Percentiles rank a stretch among this genome's conserved stretches.
phyloP scores from a whole-genome alignment of 1,140 invertebrate genomes.

The Macrobrachium nipponense region DNA sequence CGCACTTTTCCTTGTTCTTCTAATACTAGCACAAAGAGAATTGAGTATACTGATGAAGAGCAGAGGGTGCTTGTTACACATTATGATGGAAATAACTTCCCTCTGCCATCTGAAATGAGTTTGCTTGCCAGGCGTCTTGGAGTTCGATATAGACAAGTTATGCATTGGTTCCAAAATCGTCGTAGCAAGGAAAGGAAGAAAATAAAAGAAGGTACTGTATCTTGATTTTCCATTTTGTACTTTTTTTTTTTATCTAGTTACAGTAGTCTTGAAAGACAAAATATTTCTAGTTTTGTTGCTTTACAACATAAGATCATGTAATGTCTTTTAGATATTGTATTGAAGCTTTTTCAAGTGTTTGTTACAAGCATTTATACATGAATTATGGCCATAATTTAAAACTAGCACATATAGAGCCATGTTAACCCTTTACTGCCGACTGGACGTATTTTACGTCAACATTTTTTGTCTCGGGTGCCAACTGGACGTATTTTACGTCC shows the following conservation, averaged over 20 bases:
- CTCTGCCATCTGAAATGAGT: conserved; percentile 50
- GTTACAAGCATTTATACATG: too few species aligned
- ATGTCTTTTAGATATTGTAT: too few species aligned
- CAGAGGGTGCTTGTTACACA: conserved; percentile 52
- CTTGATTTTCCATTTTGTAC: neutral
- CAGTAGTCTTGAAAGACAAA: neutral
- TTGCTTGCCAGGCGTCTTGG: conserved; percentile 54
- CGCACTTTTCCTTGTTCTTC: neutral
- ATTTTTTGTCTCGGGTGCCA: too few species aligned
- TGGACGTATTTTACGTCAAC: too few species aligned
- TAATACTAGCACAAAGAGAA: conserved; percentile 28
- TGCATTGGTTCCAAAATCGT: conserved; percentile 63
- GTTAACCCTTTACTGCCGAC: too few species aligned
- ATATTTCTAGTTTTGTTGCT: too few species aligned
- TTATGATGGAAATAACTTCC: conserved; percentile 59
- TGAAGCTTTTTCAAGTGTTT: too few species aligned
- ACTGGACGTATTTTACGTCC: too few species aligned
- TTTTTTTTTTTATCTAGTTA: neutral
- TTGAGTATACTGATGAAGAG: conserved; percentile 58
- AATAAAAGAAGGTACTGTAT: conserved; percentile 37
- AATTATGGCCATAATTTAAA: too few species aligned
- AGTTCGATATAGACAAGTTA: conserved; percentile 57
- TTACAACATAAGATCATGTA: too few species aligned
- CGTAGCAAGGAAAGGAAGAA: conserved; percentile 59
- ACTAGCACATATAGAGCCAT: too few species aligned